Conservation (phyloP, 1,140 invertebrate species). For the Diorhabda carinulata region DNA sequence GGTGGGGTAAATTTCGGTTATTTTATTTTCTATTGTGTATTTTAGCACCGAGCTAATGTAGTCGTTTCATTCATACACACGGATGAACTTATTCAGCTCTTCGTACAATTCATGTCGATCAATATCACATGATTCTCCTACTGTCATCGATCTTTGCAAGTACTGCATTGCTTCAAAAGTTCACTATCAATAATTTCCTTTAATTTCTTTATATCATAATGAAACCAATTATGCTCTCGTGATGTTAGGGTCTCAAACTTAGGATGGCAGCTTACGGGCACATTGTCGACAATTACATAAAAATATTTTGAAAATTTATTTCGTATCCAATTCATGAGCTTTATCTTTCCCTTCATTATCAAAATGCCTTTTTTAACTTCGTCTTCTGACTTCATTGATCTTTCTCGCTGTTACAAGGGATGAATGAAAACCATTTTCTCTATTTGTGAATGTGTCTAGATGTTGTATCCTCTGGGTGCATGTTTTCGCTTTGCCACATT, state of each 20-base stretch:
- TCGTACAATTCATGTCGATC: slow-evolving; percentile 12
- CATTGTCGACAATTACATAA: slow-evolving; percentile 13
- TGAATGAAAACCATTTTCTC: slow-evolving; percentile 13
- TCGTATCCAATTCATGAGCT: slow-evolving; percentile 7
- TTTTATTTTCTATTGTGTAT: background rate
- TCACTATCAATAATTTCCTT: slow-evolving; percentile 23
- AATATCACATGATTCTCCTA: slow-evolving; percentile 24
- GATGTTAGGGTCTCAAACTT: slow-evolving; percentile 23
- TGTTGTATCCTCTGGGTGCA: background rate
- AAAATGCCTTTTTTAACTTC: slow-evolving; percentile 9
- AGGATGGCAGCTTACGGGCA: slow-evolving; percentile 18
- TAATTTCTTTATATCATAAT: slow-evolving; percentile 24
- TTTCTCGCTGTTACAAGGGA: slow-evolving; percentile 11
- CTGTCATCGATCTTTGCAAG: slow-evolving; percentile 21
- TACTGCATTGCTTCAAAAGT: slow-evolving; percentile 18
- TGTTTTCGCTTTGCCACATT: background rate
- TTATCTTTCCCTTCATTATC: slow-evolving; percentile 7
- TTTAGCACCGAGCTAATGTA: slow-evolving; percentile 17
- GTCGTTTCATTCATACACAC: slow-evolving; percentile 20
- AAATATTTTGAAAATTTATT: slow-evolving; percentile 11
- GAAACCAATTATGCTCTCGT: slow-evolving; percentile 23
- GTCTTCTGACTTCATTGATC: background rate
- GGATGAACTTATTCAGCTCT: too few relatives aligned
- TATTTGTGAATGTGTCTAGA: slow-evolving; percentile 3
- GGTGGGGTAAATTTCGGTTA: background rate